Conservation (phyloP, 2,797 vertebrate genomes). For the Sternotherus odoratus region DNA sequence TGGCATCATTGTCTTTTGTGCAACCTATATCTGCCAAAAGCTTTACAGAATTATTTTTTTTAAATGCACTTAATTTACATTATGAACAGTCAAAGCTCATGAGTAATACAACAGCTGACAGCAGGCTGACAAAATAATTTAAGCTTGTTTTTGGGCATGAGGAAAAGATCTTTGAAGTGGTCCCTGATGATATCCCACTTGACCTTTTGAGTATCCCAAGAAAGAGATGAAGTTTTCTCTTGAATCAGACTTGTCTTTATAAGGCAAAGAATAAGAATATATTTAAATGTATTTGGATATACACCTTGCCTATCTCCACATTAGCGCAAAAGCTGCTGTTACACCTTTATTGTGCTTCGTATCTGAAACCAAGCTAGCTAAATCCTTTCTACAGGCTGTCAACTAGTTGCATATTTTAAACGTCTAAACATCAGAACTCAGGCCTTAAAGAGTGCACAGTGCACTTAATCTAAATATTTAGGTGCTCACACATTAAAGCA, state of each 20-base stretch:
- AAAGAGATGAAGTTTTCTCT: background rate
- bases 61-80: background rate
- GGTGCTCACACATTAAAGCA: accelerated
- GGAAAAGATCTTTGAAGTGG: conserved; percentile 40
- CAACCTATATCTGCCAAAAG: background rate
- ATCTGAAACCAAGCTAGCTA: background rate
- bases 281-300: background rate
- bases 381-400: background rate
- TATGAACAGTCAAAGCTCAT: background rate
- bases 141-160: conserved; percentile 13
- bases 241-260: background rate
- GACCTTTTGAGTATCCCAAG: conserved; percentile 7
- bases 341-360: background rate
- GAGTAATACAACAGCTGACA: conserved; percentile 47
- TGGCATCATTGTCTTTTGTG: background rate
- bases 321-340: background rate
- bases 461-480: background rate
- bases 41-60: background rate
- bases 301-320: background rate
- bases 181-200: background rate
- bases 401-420: accelerated
- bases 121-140: conserved; percentile 32
- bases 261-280: background rate
- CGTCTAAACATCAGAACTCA: background rate
- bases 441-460: accelerated